Evolutionary conservation across 2,113 vertebrate genomes (phyloP).

Genomic region (Hippocampus mohnikei): DNA sequence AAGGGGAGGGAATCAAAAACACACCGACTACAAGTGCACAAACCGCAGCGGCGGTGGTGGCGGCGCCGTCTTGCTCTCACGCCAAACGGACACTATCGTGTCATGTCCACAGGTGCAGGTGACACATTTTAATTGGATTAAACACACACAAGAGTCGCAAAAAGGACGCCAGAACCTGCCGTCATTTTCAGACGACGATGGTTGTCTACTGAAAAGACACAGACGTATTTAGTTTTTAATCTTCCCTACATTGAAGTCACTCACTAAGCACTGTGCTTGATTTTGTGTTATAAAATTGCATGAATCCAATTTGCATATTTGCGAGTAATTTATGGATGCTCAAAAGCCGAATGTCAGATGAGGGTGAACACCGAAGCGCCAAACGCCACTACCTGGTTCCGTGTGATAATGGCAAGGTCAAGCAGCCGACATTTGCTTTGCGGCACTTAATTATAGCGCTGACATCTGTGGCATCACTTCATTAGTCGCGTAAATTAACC

Average conservation of each 20-base stretch:
- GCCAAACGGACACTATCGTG: background rate
- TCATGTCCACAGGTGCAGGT: background rate
- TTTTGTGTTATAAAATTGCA: background rate
- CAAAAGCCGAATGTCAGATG: background rate
- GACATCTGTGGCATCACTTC: background rate
- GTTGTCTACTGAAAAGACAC: background rate
- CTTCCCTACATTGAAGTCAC: background rate
- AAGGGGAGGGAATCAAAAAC: slow-evolving; percentile 49
- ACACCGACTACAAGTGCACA: background rate
- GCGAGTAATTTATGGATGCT: background rate
- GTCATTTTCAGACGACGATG: background rate
- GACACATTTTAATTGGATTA: background rate
- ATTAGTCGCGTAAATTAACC: background rate
- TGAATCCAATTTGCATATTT: background rate
- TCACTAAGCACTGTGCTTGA: background rate
- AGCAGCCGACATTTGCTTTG: background rate
- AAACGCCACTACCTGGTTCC: background rate
- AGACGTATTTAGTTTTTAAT: no score
- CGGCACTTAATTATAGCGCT: background rate
- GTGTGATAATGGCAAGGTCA: background rate
- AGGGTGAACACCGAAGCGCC: background rate
- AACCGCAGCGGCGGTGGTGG: background rate
- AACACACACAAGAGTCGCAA: background rate
- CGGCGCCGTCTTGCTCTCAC: background rate
- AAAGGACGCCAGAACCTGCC: background rate